A percentile compares a stretch with the other conserved stretches of the same genome.
Conservation (phyloP, 2,888 invertebrate genomes). For the Ceratothoa steindachneri region DNA sequence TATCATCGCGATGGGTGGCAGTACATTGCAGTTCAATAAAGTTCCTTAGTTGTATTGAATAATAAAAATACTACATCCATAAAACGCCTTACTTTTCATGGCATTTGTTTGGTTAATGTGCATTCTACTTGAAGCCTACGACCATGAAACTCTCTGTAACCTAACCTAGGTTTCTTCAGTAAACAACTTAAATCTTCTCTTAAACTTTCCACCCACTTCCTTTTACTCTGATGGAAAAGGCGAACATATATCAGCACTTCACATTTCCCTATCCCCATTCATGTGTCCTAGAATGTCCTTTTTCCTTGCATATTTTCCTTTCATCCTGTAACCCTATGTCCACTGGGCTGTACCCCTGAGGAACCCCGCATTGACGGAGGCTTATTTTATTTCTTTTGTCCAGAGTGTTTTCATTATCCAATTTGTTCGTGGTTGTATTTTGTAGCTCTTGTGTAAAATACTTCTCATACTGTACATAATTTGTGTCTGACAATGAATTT, state of each 20-base stretch:
- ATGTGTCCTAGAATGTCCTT: background rate
- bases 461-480: background rate
- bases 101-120: no score
- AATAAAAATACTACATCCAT: no score
- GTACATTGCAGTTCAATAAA: no score
- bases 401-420: background rate
- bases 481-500: background rate
- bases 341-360: background rate
- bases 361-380: background rate
- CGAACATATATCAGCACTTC: background rate
- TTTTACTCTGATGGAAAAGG: no score
- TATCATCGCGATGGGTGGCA: no score
- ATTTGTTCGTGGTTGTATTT: background rate
- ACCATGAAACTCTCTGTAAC: no score
- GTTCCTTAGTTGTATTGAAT: no score
- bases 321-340: background rate
- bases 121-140: no score
- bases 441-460: background rate
- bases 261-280: background rate
- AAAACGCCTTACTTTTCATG: no score
- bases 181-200: no score
- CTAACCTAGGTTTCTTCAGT: no score
- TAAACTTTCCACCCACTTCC: no score
- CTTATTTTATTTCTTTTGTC: background rate
- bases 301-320: background rate